Percentiles rank a stretch among this genome's conserved stretches.
phyloP scores from a whole-genome alignment of 2,888 invertebrate species.

The Heliconius ethilla region DNA sequence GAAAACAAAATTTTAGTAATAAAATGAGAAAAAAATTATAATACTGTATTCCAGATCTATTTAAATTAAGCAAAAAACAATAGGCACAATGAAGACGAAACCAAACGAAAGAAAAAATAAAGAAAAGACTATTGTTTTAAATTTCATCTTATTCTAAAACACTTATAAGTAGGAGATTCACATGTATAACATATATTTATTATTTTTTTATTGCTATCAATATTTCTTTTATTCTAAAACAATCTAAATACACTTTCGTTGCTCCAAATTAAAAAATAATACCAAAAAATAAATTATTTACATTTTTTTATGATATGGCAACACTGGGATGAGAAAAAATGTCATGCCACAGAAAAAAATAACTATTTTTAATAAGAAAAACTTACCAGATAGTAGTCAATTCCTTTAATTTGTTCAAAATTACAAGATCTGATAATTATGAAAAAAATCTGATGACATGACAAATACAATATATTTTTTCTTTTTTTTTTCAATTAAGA shows the following conservation, averaged over 20 bases:
- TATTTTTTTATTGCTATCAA: conserved; percentile 28
- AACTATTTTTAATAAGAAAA: neutral
- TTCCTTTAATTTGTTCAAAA: neutral
- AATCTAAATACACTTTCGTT: conserved; percentile 26
- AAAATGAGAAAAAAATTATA: neutral
- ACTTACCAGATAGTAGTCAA: neutral
- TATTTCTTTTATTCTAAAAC: conserved; percentile 19
- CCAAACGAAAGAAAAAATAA: neutral
- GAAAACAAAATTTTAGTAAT: neutral
- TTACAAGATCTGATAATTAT: neutral
- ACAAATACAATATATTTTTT: conserved; percentile 13
- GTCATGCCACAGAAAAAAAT: conserved; percentile 22
- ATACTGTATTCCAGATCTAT: neutral
- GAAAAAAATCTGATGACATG: conserved; percentile 14
- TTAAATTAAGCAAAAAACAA: neutral
- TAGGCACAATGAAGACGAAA: neutral
- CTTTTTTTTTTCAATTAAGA: conserved; percentile 9
- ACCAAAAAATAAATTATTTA: conserved; percentile 33
- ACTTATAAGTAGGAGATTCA: conserved; percentile 4
- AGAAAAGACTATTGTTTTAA: neutral
- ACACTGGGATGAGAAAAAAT: conserved; percentile 11
- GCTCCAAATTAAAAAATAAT: conserved; percentile 11
- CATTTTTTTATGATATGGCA: conserved; percentile 31
- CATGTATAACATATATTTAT: conserved; percentile 37
- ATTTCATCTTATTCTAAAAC: neutral